These are phyloP conservation scores for Leptura quadrifasciata DNA, from an alignment of 2,888 invertebrate species.

Conservation along the genomic window DNA sequence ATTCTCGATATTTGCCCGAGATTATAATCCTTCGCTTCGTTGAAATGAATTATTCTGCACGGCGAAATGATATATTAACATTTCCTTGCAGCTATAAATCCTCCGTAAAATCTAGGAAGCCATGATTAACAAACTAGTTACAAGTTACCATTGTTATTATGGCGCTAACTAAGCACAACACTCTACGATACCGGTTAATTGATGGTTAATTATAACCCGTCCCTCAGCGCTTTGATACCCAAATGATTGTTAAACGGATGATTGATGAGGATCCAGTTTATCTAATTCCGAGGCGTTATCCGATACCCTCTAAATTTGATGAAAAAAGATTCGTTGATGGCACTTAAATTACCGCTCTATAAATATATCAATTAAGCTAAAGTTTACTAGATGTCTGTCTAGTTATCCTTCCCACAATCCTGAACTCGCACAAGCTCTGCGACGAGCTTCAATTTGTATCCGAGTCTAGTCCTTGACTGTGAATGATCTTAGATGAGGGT, in stretches of 20 bases:
- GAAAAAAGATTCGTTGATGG: neutral
- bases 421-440: neutral
- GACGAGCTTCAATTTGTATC: neutral
- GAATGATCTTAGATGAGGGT: too few relatives aligned
- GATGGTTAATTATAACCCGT: slow-evolving; percentile 14
- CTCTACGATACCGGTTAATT: slow-evolving; percentile 2
- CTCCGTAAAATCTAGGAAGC: slow-evolving; percentile 18
- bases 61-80: slow-evolving; percentile 16
- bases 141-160: slow-evolving; percentile 16
- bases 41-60: neutral
- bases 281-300: neutral
- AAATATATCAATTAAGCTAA: neutral
- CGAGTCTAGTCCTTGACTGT: neutral
- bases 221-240: neutral
- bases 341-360: neutral
- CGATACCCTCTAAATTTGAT: neutral
- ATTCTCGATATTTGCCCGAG: neutral
- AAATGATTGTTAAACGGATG: neutral
- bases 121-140: slow-evolving; percentile 35
- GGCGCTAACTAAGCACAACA: slow-evolving; percentile 18
- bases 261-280: neutral
- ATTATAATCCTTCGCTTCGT: neutral
- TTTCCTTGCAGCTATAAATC: slow-evolving; percentile 24
- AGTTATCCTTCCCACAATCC: neutral
- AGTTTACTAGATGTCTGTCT: neutral